These are phyloP conservation scores for Colletes latitarsis DNA, from an alignment of 1,140 invertebrate genomes.

Conservation along the genomic window DNA sequence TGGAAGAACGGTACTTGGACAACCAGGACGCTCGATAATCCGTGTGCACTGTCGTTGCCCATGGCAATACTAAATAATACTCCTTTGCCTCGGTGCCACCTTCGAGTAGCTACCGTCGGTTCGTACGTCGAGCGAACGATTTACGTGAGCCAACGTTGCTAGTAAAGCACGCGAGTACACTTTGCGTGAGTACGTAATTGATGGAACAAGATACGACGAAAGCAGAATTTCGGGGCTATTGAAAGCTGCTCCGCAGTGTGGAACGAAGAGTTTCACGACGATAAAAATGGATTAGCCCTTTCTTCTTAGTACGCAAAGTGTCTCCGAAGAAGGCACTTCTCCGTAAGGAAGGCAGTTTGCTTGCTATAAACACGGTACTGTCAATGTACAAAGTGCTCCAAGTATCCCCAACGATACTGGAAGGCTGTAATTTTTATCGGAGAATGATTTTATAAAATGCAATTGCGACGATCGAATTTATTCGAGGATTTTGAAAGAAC, in stretches of 20 bases:
- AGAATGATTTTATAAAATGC: too few relatives aligned
- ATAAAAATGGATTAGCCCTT: not conserved
- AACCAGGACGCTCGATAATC: constrained; percentile 68
- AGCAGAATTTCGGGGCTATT: constrained; percentile 2
- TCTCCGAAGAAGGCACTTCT: too few relatives aligned
- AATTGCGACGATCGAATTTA: too few relatives aligned
- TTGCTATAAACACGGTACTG: too few relatives aligned
- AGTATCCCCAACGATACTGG: too few relatives aligned
- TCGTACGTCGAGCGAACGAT: constrained; percentile 35
- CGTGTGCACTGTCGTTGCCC: constrained; percentile 63
- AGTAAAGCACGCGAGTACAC: not conserved
- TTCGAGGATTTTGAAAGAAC: too few relatives aligned
- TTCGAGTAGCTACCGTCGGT: constrained; percentile 60
- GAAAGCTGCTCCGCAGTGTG: not conserved
- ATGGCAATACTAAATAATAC: constrained; percentile 72
- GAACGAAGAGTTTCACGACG: not conserved
- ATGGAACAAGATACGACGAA: not conserved
- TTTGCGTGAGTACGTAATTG: constrained; percentile 2
- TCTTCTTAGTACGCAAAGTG: not conserved
- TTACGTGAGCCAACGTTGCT: constrained; percentile 15
- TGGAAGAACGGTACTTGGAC: constrained; percentile 44
- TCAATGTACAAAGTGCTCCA: too few relatives aligned
- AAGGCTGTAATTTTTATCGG: too few relatives aligned
- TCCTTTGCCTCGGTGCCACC: constrained; percentile 56
- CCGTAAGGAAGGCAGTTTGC: too few relatives aligned